Base-by-base conservation (phyloP, 2,888 invertebrate genomes). In the Halictus quadricinctus region DNA sequence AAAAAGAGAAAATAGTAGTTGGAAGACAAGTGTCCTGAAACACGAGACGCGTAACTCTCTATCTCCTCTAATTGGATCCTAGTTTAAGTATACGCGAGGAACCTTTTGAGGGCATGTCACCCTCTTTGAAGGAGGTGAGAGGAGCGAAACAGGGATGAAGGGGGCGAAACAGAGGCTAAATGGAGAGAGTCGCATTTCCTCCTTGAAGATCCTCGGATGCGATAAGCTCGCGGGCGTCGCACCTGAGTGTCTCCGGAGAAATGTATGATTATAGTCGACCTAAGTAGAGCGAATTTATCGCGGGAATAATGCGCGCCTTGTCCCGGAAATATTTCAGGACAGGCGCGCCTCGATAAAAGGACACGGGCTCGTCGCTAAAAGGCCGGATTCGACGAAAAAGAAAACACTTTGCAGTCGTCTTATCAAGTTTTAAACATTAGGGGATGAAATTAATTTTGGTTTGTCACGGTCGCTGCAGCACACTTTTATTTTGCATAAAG, bases 51-150 rank as follows among this genome's bases (percentile, higher is more conserved):
- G 69, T 54, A 70, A 21, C 83, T 46, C 48, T 46, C 75, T 60
- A 36, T 46, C 79, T 66, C 76, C 72, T 76, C 81, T 86, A 85
- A 86, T 86, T 86, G 75, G 81, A 85, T 82, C 79, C 82, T 77
- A 80, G 81, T 86, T 85, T 80, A 75, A 79, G 81, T 85, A 81
- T 79, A 82, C 78, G 76, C 29, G 58, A 66, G 77, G 76, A 80
- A 79, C 76, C 80, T 85, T 87, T 76, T 80, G 80, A 83, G 78
- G 80, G 70, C 78, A 76, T 72, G 82, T 81, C 86, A 75, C 72
- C 66, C 77, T 69, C 70, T 72, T 70, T 72, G 75, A 81, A 58
- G 60, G 64, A 18, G 73, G 43, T 50, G 41, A 54, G 69, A 58
- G 70, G 74, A 76, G 54, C 66, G 48, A 21, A 64, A 18, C 48